These are phyloP conservation scores for Alethe castanea DNA, from an alignment of 2,113 vertebrate genomes.

Conservation along the genomic window DNA sequence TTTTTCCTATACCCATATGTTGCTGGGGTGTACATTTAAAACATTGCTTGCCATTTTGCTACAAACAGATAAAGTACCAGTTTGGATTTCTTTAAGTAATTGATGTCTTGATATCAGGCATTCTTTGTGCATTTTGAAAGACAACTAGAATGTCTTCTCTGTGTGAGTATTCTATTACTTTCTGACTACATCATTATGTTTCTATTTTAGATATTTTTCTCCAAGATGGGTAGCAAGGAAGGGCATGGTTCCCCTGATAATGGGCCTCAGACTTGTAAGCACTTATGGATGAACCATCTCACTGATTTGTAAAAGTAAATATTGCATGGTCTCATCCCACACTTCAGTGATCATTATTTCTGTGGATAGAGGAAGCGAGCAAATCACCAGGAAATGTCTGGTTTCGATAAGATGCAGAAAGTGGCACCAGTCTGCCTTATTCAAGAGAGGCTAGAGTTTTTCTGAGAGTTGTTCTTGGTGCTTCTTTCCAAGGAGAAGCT, in stretches of 20 bases:
- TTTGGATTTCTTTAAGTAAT: conserved; percentile 57
- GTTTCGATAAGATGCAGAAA: not conserved
- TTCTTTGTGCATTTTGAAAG: conserved; percentile 34
- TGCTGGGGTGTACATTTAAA: conserved; percentile 22
- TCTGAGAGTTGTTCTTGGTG: not conserved
- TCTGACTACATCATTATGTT: not conserved
- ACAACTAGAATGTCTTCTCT: conserved; percentile 35
- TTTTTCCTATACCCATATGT: conserved; percentile 40
- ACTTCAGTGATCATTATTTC: not conserved
- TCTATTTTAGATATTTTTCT: not conserved
- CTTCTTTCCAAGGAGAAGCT: not conserved
- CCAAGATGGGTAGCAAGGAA: not conserved
- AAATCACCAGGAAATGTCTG: not conserved
- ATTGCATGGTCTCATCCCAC: not conserved
- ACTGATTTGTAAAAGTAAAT: not conserved
- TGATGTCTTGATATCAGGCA: not conserved
- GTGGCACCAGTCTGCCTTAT: not conserved
- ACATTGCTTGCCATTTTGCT: conserved; percentile 51
- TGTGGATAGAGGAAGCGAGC: not conserved
- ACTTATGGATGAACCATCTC: not conserved
- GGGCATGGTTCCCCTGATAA: not conserved
- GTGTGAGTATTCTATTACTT: not conserved
- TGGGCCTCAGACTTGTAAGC: not conserved
- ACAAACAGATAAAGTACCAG: conserved; percentile 29
- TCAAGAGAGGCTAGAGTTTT: not conserved